Base-by-base conservation (phyloP, 2,888 invertebrate genomes). In the Ophion costatus region DNA sequence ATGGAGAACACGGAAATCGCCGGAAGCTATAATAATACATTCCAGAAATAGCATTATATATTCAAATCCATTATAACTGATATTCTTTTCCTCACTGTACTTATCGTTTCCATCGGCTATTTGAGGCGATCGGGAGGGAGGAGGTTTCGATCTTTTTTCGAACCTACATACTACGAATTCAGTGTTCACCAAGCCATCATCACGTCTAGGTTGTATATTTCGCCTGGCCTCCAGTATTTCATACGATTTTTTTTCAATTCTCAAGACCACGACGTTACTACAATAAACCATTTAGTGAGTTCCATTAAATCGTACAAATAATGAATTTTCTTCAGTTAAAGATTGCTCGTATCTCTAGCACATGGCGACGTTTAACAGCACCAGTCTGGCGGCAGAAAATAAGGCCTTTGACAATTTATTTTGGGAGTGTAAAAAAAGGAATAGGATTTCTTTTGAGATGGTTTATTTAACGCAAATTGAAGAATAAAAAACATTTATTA, bases 181-280 rank as follows among this genome's bases (percentile, higher is more conserved):
- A 85, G 85, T 83, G 42, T 71, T 74, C 42, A 56, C 51, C 42
- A 74, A 59, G 57, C 77, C 63, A 77, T 83, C 83, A 74, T 57
- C 64, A 56, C 67, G 80, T 79, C 73, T 82, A 71, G 67, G 66
- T 73, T 73, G 29, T 61, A 73, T 61, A 20, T 57, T 66, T 29
- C 29, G 24, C 20, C 59, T 59, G 29, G 10, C 4, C 5, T 10
- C 10, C 1, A 1, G 10, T 24, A 3, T 63, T 10, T 20, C 10
- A 3, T 29, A 63, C 11, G 24, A 14, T 63, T 61, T 22, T 10
- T 45, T 10, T 14, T 4, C 0, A 51, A 51, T 51, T 0, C 51
- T 17, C 51, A 2, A 51, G 14, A 51, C 14, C 45, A 45, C 14
- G 2, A 4, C 10, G 4, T 10, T 14, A 45, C 45, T 45, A 14